Percentiles rank a stretch among this genome's conserved stretches.
phyloP scores from a whole-genome alignment of 2,797 vertebrate species.

The Staurois parvus region DNA sequence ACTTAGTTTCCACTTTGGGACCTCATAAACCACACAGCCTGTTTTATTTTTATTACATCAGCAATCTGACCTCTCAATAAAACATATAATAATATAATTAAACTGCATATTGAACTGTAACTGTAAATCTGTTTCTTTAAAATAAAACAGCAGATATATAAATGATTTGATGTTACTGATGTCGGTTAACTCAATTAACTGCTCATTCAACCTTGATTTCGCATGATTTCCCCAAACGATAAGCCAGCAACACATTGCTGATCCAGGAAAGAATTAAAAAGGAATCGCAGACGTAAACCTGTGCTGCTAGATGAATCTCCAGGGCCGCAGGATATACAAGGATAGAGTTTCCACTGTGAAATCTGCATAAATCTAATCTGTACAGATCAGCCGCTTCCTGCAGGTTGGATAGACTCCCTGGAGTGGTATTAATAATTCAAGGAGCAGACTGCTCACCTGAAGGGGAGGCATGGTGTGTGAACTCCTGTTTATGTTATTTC shows the following conservation, averaged over 20 bases:
- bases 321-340: constrained; percentile 32
- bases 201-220: constrained; percentile 27
- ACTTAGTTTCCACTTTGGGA: background rate
- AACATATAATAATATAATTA: background rate
- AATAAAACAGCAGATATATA: background rate
- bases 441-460: constrained; percentile 54
- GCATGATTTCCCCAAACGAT: constrained; percentile 20
- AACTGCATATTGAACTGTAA: background rate
- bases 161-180: background rate
- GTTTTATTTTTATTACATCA: background rate
- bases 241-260: constrained; percentile 4
- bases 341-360: constrained; percentile 65
- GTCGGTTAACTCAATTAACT: background rate
- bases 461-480: constrained; percentile 44
- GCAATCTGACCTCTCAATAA: background rate
- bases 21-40: background rate
- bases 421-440: constrained; percentile 58
- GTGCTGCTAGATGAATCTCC: constrained; percentile 16
- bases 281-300: constrained; percentile 31
- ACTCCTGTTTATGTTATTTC: constrained; percentile 59
- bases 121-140: background rate
- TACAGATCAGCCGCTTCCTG: constrained; percentile 50
- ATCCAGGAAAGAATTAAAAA: constrained; percentile 31
- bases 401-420: constrained; percentile 45
- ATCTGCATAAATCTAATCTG: constrained; percentile 68